Conservation (phyloP, 2,113 vertebrate species). For the Aegotheles bennettii region DNA sequence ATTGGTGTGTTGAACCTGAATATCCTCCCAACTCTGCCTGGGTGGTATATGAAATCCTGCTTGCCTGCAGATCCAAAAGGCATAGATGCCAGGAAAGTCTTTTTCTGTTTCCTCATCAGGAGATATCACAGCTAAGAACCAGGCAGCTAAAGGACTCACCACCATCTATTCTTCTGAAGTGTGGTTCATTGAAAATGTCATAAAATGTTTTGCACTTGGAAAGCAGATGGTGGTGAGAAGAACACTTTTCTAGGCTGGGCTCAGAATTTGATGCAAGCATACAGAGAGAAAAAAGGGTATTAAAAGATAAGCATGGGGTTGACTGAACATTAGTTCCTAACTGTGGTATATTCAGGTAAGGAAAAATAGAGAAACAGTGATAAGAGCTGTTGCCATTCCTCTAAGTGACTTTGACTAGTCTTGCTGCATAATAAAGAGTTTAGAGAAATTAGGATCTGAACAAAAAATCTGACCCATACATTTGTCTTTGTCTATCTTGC, state of each 20-base stretch:
- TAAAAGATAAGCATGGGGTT: neutral
- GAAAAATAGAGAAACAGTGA: neutral
- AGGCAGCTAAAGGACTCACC: neutral
- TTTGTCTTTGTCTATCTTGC: neutral
- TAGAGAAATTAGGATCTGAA: neutral
- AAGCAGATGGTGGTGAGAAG: neutral
- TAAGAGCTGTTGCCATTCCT: neutral
- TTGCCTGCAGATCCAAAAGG: neutral
- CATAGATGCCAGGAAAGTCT: rapidly evolving
- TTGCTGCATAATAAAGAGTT: neutral
- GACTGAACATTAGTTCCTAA: neutral
- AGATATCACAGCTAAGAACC: neutral
- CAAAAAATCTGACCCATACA: neutral
- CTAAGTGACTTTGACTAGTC: neutral
- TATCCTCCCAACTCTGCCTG: neutral
- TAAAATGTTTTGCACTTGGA: neutral
- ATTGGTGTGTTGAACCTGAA: rapidly evolving
- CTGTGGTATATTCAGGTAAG: neutral
- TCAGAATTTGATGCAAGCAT: neutral
- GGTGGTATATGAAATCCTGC: neutral
- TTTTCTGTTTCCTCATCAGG: neutral
- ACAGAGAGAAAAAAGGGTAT: neutral
- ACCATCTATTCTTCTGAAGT: neutral
- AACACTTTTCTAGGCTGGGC: neutral
- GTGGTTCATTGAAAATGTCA: neutral